Evolutionary conservation across 2,888 invertebrate genomes (phyloP).

Genomic region (Odontocerum albicorne): DNA sequence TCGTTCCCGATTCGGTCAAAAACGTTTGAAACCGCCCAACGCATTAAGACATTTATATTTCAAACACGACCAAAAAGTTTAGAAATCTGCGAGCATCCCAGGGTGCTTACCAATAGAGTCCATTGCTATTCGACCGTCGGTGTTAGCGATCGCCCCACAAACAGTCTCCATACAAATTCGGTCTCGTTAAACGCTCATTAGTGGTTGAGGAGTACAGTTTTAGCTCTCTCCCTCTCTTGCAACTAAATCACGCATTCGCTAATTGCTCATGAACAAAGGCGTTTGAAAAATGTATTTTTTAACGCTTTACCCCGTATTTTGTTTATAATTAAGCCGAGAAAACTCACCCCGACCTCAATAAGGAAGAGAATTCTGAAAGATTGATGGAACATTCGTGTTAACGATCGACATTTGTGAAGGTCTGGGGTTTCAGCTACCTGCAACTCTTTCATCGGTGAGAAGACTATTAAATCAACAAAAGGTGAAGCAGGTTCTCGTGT

Average conservation of each 20-base stretch:
- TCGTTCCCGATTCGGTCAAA: no score
- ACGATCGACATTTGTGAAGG: slow-evolving; percentile 31
- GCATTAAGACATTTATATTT: no score
- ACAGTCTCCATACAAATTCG: slow-evolving; percentile 7
- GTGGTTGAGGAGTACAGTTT: slow-evolving; percentile 22
- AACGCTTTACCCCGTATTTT: slow-evolving; percentile 22
- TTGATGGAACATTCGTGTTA: slow-evolving; percentile 30
- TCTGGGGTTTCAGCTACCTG: no score
- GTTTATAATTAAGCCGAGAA: slow-evolving; percentile 31
- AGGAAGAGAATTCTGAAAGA: no score
- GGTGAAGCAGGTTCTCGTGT: no score
- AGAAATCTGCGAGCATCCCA: no score
- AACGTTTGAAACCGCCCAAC: no score
- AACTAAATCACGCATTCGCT: slow-evolving; percentile 33
- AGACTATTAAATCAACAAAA: neutral
- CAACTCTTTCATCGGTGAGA: no score
- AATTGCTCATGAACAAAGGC: slow-evolving; percentile 34
- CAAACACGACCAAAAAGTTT: no score
- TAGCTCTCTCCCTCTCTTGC: slow-evolving; percentile 8
- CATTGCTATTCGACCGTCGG: neutral
- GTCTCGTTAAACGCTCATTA: slow-evolving; percentile 35
- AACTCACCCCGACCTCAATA: no score
- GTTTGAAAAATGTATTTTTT: slow-evolving; percentile 33
- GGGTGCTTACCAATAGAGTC: slow-evolving; percentile 1
- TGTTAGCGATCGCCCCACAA: slow-evolving; percentile 10